Evolutionary conservation across 2,888 invertebrate species (phyloP).

Genomic region (Rugalucina vietnamica): DNA sequence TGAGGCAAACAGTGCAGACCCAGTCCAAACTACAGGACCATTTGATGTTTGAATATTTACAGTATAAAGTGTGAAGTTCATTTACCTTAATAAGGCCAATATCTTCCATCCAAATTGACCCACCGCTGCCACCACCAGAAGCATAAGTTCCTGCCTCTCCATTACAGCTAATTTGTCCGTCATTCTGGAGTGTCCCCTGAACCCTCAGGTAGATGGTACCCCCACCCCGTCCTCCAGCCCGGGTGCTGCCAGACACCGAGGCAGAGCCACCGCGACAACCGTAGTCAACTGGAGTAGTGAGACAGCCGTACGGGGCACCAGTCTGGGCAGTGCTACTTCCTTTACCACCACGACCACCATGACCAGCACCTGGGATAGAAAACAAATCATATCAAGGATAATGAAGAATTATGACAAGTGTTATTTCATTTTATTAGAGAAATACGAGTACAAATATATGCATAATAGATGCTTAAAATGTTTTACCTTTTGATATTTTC

Average conservation of each 20-base stretch:
- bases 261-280: conserved; percentile 72
- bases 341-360: conserved; percentile 74
- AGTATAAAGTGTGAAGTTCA: no score
- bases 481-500: no score
- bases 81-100: conserved; percentile 62
- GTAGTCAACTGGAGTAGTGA: conserved; percentile 65
- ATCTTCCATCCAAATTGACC: conserved; percentile 65
- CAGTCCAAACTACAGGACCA: no score
- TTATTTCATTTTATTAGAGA: no score
- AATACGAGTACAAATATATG: no score
- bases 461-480: no score
- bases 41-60: no score
- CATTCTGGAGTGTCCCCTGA: conserved; percentile 67
- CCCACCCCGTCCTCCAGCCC: conserved; percentile 68
- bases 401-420: no score
- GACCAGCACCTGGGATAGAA: conserved; percentile 74
- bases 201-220: conserved; percentile 68
- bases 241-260: conserved; percentile 10
- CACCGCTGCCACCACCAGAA: conserved; percentile 74
- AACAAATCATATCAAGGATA: no score
- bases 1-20: no score
- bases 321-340: conserved; percentile 54
- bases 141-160: conserved; percentile 61
- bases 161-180: conserved; percentile 71
- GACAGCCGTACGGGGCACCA: conserved; percentile 68